Evolutionary conservation across 2,797 vertebrate genomes (phyloP).

Genomic region (Paratrypauchen microcephalus): DNA sequence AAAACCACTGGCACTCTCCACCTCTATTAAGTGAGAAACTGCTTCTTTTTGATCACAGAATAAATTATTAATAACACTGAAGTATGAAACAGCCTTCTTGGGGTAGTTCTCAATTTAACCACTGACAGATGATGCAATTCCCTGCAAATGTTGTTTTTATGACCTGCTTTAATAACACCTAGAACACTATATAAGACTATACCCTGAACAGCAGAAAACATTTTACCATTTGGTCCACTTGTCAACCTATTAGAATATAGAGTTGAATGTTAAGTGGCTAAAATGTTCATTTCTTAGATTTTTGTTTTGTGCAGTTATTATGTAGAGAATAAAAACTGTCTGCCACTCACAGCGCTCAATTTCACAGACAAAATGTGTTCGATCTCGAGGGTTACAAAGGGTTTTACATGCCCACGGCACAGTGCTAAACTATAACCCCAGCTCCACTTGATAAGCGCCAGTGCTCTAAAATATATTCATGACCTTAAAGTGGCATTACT

Average conservation of each 20-base stretch:
- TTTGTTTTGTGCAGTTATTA: not conserved
- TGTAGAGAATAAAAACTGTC: not conserved
- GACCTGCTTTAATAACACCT: constrained; percentile 20
- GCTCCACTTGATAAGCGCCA: not conserved
- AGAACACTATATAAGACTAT: constrained; percentile 13
- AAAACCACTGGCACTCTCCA: constrained; percentile 2
- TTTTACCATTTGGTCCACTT: constrained; percentile 7
- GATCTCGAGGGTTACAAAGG: not conserved
- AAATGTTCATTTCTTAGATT: constrained; percentile 2
- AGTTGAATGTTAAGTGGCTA: not conserved
- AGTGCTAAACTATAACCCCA: not conserved
- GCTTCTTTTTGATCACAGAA: constrained; percentile 4
- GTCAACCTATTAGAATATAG: not conserved
- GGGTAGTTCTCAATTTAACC: constrained; percentile 1
- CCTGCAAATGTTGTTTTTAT: constrained; percentile 18
- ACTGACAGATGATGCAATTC: constrained; percentile 23
- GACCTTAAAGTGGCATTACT: not conserved
- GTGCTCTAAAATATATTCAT: constrained; percentile 5
- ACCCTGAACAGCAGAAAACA: constrained; percentile 12
- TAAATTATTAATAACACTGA: constrained; percentile 2
- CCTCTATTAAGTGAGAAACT: constrained; percentile 3
- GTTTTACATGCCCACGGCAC: not conserved
- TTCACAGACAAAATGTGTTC: not conserved
- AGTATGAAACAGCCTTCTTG: not conserved
- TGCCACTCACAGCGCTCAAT: constrained; percentile 3